Percentiles rank a stretch among this genome's conserved stretches.
Conservation (phyloP, 2,888 invertebrate species). For the Nymphalis polychloros region DNA sequence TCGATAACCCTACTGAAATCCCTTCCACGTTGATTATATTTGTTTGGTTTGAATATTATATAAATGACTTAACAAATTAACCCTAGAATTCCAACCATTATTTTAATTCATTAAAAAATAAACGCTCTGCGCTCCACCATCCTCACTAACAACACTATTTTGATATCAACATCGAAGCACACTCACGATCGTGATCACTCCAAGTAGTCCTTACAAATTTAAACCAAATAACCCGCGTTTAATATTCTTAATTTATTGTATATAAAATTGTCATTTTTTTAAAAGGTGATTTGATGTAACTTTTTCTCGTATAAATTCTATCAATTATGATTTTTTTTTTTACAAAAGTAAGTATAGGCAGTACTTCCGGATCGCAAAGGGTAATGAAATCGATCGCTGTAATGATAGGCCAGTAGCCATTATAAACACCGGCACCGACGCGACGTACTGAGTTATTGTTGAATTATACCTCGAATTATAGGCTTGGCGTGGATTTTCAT, state of each 20-base stretch:
- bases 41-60: slow-evolving; percentile 4
- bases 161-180: too few species aligned
- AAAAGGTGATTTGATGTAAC: too few species aligned
- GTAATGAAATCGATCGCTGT: slow-evolving; percentile 35
- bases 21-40: slow-evolving; percentile 17
- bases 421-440: slow-evolving; percentile 35
- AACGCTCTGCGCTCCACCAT: neutral
- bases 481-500: slow-evolving; percentile 26
- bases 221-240: too few species aligned
- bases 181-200: too few species aligned
- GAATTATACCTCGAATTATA: slow-evolving; percentile 29
- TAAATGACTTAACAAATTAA: neutral
- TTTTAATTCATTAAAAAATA: neutral
- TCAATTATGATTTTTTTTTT: neutral
- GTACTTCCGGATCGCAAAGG: neutral
- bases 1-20: neutral
- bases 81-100: neutral
- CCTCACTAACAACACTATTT: too few species aligned
- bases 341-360: neutral
- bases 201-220: too few species aligned
- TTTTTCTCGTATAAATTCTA: neutral
- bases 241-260: too few species aligned
- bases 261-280: too few species aligned
- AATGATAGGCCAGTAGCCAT: slow-evolving; percentile 37
- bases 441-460: slow-evolving; percentile 32